Evolutionary conservation across 1,140 invertebrate species (phyloP).

Genomic region (Branchinecta lynchi): DNA sequence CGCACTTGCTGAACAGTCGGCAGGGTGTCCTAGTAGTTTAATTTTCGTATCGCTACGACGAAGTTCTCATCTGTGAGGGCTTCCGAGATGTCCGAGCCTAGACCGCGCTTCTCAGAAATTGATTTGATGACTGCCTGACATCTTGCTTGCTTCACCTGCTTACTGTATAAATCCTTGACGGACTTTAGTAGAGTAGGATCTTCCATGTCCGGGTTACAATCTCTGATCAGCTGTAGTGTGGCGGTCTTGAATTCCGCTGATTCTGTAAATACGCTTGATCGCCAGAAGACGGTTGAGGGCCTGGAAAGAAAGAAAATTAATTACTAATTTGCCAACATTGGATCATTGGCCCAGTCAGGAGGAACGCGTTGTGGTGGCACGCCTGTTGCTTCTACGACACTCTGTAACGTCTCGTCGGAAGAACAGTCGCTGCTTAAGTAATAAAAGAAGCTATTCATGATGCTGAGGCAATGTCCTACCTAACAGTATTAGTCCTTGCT

Average conservation of each 20-base stretch:
- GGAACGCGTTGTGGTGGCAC: too few species aligned
- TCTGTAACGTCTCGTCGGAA: too few species aligned
- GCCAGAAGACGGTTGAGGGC: constrained; percentile 4
- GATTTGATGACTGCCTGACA: not conserved
- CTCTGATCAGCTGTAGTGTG: not conserved
- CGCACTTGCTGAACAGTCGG: not conserved
- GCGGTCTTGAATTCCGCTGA: not conserved
- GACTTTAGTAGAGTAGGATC: not conserved
- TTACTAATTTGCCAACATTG: not conserved
- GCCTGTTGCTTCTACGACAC: too few species aligned
- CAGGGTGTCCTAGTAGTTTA: constrained; percentile 1
- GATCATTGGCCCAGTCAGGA: too few species aligned
- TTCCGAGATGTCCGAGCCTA: not conserved
- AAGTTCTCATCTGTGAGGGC: constrained; percentile 4
- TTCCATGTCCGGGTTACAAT: not conserved
- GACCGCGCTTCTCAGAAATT: constrained; percentile 4
- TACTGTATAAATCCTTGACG: not conserved
- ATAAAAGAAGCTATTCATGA: too few species aligned
- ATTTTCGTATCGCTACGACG: not conserved
- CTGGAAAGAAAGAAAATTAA: constrained; percentile 6
- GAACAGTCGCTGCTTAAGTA: too few species aligned
- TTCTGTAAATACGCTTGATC: not conserved
- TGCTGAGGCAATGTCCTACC: too few species aligned
- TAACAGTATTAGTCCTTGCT: too few species aligned
- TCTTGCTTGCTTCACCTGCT: not conserved